Evolutionary conservation across 2,113 vertebrate species (phyloP).

Genomic region (rabbit (Oryctolagus cuniculus)): mOryCun1.1 NC_091442.1:26555501-26556000

Average conservation of each 20-base stretch:
- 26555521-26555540: background rate
- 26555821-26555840: background rate
- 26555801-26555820: background rate
- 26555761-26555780: background rate
- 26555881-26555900: slow-evolving; percentile 1
- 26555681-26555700: background rate
- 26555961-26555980: background rate
- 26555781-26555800: background rate
- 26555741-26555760: background rate
- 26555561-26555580: background rate
- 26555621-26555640: background rate
- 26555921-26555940: background rate
- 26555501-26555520: background rate
- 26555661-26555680: background rate
- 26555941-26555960: background rate
- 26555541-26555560: background rate
- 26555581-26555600: background rate
- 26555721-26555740: background rate
- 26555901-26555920: slow-evolving; percentile 53
- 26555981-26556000: background rate
- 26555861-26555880: background rate
- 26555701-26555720: slow-evolving; percentile 25
- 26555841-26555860: background rate
- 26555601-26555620: background rate
- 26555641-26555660: background rate